These are phyloP conservation scores for Lutjanus campechanus DNA, from an alignment of 2,797 vertebrate genomes.

Conservation along the genomic window DNA sequence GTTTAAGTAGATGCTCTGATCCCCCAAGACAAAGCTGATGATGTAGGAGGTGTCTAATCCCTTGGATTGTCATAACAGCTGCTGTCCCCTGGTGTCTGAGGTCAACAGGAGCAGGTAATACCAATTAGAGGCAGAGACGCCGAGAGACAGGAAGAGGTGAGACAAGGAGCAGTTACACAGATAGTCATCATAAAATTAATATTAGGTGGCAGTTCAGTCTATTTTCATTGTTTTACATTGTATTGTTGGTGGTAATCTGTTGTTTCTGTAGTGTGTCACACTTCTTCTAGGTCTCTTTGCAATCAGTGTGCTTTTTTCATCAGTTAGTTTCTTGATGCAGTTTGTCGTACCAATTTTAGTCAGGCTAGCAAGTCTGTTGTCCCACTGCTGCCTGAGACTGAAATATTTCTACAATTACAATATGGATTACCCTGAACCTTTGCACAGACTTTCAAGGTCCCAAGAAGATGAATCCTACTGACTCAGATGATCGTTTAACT, in stretches of 20 bases:
- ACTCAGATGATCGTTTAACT: no score
- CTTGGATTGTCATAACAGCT: slow-evolving; percentile 58
- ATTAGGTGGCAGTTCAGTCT: not conserved
- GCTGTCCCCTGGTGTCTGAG: slow-evolving; percentile 43
- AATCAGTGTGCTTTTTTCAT: no score
- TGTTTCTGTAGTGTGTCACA: not conserved
- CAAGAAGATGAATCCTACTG: no score
- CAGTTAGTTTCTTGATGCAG: no score
- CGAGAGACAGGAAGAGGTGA: not conserved
- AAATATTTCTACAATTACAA: no score
- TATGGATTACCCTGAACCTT: no score
- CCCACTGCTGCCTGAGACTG: no score
- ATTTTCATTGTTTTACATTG: not conserved
- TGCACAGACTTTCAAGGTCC: no score
- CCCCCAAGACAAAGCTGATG: slow-evolving; percentile 51
- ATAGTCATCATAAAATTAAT: slow-evolving; percentile 5
- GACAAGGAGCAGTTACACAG: not conserved
- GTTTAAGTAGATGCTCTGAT: slow-evolving; percentile 56
- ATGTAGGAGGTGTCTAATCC: slow-evolving; percentile 63
- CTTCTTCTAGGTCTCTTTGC: no score
- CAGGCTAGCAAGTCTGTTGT: no score
- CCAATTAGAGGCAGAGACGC: slow-evolving; percentile 52
- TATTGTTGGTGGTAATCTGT: not conserved
- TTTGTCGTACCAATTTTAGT: no score
- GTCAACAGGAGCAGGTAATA: slow-evolving; percentile 55